Evolutionary conservation across 2,113 vertebrate genomes (phyloP).

Genomic region (Mus musculus): GRCm39 chr2:55469501-55470000

Average conservation of each 20-base stretch:
- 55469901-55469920: background rate
- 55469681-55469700: background rate
- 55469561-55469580: background rate
- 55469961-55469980: constrained; percentile 52
- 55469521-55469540: background rate
- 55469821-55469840: background rate
- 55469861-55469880: constrained; percentile 49
- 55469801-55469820: constrained; percentile 13
- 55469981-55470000: background rate
- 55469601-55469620: background rate
- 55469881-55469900: background rate
- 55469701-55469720: background rate
- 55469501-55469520: background rate
- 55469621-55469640: background rate
- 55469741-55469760: background rate
- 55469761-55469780: background rate
- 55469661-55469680: background rate
- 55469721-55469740: constrained; percentile 27
- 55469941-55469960: constrained; percentile 37
- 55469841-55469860: background rate
- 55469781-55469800: background rate
- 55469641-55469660: background rate
- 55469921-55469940: constrained; percentile 32
- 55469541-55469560: background rate
- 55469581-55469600: background rate